Percentiles rank a stretch among this genome's conserved stretches.
phyloP scores from a whole-genome alignment of 2,888 invertebrate species.

The Teleogryllus oceanicus region DNA sequence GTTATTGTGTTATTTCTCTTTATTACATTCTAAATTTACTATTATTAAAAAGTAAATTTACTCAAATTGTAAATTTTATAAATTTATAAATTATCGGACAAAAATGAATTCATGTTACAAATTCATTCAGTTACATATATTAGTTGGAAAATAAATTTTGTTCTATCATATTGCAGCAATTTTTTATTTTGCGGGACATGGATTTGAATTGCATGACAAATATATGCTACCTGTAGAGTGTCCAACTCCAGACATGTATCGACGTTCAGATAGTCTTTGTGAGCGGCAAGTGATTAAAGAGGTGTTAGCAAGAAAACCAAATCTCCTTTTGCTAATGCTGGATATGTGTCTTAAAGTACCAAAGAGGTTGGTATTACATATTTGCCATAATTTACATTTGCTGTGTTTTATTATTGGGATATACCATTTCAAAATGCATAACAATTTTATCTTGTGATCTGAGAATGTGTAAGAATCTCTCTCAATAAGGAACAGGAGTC shows the following conservation, averaged over 20 bases:
- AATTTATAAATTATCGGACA: no score
- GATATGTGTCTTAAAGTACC: conserved; percentile 57
- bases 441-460: no score
- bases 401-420: no score
- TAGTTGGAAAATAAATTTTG: no score
- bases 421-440: no score
- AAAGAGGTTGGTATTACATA: conserved; percentile 46
- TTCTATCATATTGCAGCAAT: conserved; percentile 38
- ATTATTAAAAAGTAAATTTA: no score
- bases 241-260: conserved; percentile 48
- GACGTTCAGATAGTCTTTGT: conserved; percentile 49
- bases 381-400: no score
- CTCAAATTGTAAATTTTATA: no score
- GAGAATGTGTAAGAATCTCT: no score
- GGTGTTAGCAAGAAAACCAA: conserved; percentile 50
- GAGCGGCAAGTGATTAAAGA: conserved; percentile 52
- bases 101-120: no score
- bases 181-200: conserved; percentile 57
- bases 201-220: conserved; percentile 54
- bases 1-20: not conserved
- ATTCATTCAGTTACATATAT: no score
- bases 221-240: conserved; percentile 54
- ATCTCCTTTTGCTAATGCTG: conserved; percentile 52
- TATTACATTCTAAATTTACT: not conserved
- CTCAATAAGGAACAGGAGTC: no score